These are phyloP conservation scores for Dendrolimus pini DNA, from an alignment of 2,888 invertebrate species.

Conservation along the genomic window DNA sequence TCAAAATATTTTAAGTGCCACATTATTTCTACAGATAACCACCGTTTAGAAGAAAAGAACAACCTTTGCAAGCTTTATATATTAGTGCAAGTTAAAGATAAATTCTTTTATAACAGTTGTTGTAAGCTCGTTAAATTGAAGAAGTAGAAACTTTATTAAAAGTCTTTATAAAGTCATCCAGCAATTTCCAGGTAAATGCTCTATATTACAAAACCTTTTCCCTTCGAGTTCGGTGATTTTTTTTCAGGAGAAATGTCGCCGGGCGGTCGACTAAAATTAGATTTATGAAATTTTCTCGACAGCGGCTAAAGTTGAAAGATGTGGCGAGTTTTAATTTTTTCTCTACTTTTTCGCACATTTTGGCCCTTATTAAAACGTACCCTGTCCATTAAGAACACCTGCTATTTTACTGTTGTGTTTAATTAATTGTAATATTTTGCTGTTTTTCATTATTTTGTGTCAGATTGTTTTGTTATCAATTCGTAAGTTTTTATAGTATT, in stretches of 20 bases:
- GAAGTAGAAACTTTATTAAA: not conserved
- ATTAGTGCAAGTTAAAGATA: too few species aligned
- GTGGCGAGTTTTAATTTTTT: conserved; percentile 49
- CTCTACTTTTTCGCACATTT: conserved; percentile 25
- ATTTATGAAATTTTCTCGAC: conserved; percentile 35
- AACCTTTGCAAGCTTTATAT: too few species aligned
- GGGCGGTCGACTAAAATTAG: conserved; percentile 32
- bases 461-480: too few species aligned
- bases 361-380: conserved; percentile 29
- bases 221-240: conserved; percentile 11
- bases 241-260: conserved; percentile 23
- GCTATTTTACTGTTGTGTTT: conserved; percentile 19
- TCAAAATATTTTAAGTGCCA: too few species aligned
- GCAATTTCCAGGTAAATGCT: not conserved
- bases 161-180: not conserved
- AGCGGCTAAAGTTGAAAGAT: conserved; percentile 31
- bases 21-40: too few species aligned
- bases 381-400: conserved; percentile 29
- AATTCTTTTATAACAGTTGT: too few species aligned
- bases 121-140: not conserved
- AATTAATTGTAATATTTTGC: conserved; percentile 2
- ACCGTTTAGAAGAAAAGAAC: too few species aligned
- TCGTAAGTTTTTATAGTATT: too few species aligned
- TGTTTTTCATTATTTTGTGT: too few species aligned
- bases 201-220: not conserved